A percentile compares a stretch with the other conserved stretches of the same genome.
phyloP scores from a whole-genome alignment of 1,140 invertebrate genomes.

The Alviniconcha marisindica region DNA sequence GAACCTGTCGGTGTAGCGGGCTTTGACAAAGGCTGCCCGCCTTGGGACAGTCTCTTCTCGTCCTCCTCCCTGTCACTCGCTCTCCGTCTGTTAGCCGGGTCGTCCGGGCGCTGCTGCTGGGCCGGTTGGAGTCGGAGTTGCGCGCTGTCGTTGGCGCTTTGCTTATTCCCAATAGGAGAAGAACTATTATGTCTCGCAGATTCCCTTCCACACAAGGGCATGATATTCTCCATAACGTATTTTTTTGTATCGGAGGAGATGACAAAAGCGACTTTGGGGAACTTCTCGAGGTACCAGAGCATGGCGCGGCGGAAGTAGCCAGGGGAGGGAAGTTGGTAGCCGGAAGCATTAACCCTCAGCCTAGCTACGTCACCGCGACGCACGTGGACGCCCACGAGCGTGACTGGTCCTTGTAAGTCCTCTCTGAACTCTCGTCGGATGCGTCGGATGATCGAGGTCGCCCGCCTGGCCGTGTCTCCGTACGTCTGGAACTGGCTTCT shows the following conservation, averaged over 20 bases:
- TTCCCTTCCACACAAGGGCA: slow-evolving; percentile 25
- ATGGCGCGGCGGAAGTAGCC: slow-evolving; percentile 53
- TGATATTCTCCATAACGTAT: slow-evolving; percentile 46
- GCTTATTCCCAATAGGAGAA: no score
- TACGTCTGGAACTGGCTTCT: neutral
- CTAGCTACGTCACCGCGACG: slow-evolving; percentile 50
- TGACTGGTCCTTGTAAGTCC: neutral
- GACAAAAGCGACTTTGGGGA: slow-evolving; percentile 45
- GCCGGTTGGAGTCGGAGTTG: no score
- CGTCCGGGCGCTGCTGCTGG: no score
- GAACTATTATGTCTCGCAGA: no score
- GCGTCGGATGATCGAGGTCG: neutral
- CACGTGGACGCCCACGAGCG: slow-evolving; percentile 55
- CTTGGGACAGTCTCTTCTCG: no score
- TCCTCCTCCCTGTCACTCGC: no score
- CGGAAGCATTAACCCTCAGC: slow-evolving; percentile 27
- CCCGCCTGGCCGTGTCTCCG: neutral
- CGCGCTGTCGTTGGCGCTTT: no score
- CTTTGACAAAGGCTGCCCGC: no score
- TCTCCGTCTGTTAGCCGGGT: no score
- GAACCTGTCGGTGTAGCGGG: no score
- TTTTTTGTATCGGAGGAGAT: slow-evolving; percentile 45
- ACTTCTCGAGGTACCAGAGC: slow-evolving; percentile 40
- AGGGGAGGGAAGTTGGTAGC: slow-evolving; percentile 49
- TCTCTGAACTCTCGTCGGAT: neutral